Evolutionary conservation across 1,140 invertebrate species (phyloP).

Genomic region (Drosophila lacteicornis): DNA sequence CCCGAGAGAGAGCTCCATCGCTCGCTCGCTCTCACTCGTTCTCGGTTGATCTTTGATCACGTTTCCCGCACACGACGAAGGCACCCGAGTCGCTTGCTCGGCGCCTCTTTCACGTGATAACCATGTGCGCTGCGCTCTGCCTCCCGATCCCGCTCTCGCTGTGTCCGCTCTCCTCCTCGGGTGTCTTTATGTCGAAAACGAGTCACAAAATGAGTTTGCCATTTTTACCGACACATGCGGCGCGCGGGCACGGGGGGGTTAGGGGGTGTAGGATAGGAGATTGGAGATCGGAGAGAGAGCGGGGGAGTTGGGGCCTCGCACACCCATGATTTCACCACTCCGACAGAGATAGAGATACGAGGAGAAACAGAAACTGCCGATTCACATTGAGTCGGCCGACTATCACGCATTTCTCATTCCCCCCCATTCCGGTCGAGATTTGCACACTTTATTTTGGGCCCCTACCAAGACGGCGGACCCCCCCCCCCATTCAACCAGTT

Average conservation of each 20-base stretch:
- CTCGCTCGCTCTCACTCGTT: conserved; percentile 14
- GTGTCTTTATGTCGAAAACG: conserved; percentile 50
- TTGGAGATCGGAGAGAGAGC: conserved; percentile 4
- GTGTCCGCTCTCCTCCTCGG: neutral
- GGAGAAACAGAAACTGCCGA: conserved; percentile 52
- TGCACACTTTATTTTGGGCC: conserved; percentile 39
- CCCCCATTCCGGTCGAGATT: conserved; percentile 32
- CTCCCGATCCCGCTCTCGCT: conserved; percentile 11
- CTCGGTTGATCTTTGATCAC: conserved; percentile 78
- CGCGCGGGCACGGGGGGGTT: neutral
- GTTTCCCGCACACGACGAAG: conserved; percentile 78
- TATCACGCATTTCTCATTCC: conserved; percentile 54
- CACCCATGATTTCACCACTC: conserved; percentile 69
- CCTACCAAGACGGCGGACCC: neutral
- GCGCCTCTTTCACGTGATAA: conserved; percentile 76
- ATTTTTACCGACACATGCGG: conserved; percentile 27
- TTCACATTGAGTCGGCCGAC: conserved; percentile 67
- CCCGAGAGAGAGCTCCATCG: too few relatives aligned
- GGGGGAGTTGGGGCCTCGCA: conserved; percentile 19
- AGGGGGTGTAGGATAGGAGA: neutral
- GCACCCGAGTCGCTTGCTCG: conserved; percentile 47
- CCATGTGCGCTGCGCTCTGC: conserved; percentile 62
- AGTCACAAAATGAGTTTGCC: conserved; percentile 69
- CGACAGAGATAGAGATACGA: conserved; percentile 21
- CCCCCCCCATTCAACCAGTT: conserved; percentile 38